Evolutionary conservation across 2,797 vertebrate genomes (phyloP).

Genomic region (Ctenopoma kingsleyae): DNA sequence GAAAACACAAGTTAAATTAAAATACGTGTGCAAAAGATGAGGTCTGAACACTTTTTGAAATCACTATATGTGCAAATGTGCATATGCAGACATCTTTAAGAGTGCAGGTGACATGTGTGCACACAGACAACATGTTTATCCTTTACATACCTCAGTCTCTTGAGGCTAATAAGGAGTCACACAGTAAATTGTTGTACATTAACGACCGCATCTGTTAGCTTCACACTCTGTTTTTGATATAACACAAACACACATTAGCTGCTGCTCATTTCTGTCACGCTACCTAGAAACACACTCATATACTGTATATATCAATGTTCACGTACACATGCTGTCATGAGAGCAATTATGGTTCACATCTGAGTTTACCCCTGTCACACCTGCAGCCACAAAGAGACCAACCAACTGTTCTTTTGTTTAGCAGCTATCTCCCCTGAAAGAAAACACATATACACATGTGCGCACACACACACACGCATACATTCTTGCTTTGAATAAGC

Average conservation of each 20-base stretch:
- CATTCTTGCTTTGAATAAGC: slow-evolving; percentile 43
- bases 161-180: slow-evolving; percentile 66
- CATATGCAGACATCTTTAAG: slow-evolving; percentile 37
- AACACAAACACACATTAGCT: slow-evolving; percentile 44
- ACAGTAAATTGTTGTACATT: slow-evolving; percentile 58
- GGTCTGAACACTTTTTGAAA: background rate
- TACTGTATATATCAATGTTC: slow-evolving; percentile 5
- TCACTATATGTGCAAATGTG: slow-evolving; percentile 5
- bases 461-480: background rate
- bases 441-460: slow-evolving; percentile 22
- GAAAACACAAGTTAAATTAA: no score
- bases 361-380: slow-evolving; percentile 68
- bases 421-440: slow-evolving; percentile 48
- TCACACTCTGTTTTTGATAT: slow-evolving; percentile 47
- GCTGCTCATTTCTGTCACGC: slow-evolving; percentile 70
- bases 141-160: slow-evolving; percentile 51
- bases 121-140: slow-evolving; percentile 55
- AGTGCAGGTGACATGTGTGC: slow-evolving; percentile 3
- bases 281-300: slow-evolving; percentile 33
- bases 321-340: slow-evolving; percentile 33
- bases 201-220: slow-evolving; percentile 61
- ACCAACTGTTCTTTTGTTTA: slow-evolving; percentile 75
- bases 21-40: background rate
- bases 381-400: slow-evolving; percentile 76
- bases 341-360: slow-evolving; percentile 59